phyloP scores from a whole-genome alignment of 1,140 invertebrate genomes.

The Paracyclopina nana region DNA sequence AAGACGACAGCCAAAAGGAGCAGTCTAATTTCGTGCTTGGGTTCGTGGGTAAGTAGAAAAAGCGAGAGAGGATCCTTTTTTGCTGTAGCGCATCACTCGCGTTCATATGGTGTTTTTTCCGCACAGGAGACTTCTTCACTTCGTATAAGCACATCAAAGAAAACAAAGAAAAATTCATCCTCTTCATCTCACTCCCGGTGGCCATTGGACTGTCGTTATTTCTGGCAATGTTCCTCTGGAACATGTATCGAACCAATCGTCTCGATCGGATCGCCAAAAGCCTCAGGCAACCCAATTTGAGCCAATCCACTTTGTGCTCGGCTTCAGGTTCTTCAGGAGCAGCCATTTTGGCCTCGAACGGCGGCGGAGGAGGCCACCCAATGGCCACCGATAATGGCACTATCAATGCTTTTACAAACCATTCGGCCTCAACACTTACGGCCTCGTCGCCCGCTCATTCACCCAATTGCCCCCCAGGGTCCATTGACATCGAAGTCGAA shows the following conservation, averaged over 20 bases:
- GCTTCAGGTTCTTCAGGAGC: neutral
- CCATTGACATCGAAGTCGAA: slow-evolving; percentile 5
- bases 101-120: neutral
- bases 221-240: slow-evolving; percentile 1
- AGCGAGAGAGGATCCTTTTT: too few relatives aligned
- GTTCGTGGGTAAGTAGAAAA: too few relatives aligned
- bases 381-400: too few relatives aligned
- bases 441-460: neutral
- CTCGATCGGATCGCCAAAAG: neutral
- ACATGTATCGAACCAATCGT: slow-evolving; percentile 7
- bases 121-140: slow-evolving; percentile 2
- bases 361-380: too few relatives aligned
- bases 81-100: too few relatives aligned
- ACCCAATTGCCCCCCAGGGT: too few relatives aligned
- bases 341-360: neutral
- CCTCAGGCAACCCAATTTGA: neutral
- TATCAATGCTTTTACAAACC: neutral
- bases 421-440: neutral
- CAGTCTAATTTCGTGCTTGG: too few relatives aligned
- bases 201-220: slow-evolving; percentile 2
- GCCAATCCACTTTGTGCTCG: neutral
- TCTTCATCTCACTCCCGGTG: neutral
- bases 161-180: slow-evolving; percentile 11
- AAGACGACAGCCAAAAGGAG: too few relatives aligned
- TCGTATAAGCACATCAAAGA: slow-evolving; percentile 8